Conservation (phyloP, 1,140 invertebrate species). For the Sycophaga agraensis region DNA sequence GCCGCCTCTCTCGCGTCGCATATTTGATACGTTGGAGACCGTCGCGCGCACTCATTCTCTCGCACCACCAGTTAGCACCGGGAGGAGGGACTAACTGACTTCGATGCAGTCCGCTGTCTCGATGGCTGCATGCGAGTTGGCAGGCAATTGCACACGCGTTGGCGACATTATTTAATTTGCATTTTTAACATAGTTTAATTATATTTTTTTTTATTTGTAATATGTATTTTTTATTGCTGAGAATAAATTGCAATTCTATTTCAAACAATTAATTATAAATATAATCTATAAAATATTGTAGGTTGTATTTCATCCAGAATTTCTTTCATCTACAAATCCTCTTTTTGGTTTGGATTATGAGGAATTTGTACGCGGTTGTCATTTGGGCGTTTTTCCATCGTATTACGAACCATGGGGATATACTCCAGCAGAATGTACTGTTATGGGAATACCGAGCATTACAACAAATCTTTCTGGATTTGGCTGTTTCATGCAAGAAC, state of each 20-base stretch:
- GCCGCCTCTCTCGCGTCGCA: too few relatives aligned
- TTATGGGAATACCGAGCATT: constrained; percentile 98
- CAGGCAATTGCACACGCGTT: too few relatives aligned
- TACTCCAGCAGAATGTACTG: constrained; percentile 98
- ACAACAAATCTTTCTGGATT: constrained; percentile 98
- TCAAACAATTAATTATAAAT: background rate
- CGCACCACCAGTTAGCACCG: too few relatives aligned
- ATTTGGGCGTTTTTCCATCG: constrained; percentile 97
- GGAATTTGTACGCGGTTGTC: constrained; percentile 98
- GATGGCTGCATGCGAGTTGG: too few relatives aligned
- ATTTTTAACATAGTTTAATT: too few relatives aligned
- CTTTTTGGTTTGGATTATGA: constrained; percentile 98
- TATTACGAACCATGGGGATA: constrained; percentile 99
- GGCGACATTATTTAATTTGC: too few relatives aligned
- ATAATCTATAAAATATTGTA: constrained; percentile 43
- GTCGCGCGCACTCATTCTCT: too few relatives aligned
- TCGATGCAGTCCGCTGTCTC: too few relatives aligned
- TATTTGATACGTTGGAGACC: too few relatives aligned
- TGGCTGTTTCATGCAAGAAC: constrained; percentile 99
- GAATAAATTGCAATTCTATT: too few relatives aligned
- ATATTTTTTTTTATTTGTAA: too few relatives aligned
- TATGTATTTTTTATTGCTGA: background rate
- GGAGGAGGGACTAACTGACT: too few relatives aligned
- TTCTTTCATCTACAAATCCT: constrained; percentile 96
- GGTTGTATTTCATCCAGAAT: constrained; percentile 99